Percentiles rank a stretch among this genome's conserved stretches.
Evolutionary conservation across 2,888 invertebrate genomes (phyloP).

Genomic region (Octonoba sinensis): DNA sequence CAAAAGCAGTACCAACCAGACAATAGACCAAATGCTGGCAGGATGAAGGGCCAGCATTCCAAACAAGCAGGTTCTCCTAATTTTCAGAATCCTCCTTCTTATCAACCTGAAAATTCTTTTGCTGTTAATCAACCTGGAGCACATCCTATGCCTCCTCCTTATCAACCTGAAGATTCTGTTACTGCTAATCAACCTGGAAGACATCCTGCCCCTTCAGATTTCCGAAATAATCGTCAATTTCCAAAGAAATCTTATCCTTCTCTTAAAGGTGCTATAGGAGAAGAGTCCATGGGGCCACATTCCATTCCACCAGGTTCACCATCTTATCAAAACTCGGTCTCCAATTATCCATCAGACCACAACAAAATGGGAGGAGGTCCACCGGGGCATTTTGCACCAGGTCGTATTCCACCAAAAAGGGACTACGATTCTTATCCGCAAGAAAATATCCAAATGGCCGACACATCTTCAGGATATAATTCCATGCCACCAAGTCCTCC

Average conservation of each 20-base stretch:
- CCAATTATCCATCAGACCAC: no score
- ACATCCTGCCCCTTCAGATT: neutral
- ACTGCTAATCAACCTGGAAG: slow-evolving; percentile 2
- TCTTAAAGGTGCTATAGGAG: no score
- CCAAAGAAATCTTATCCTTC: neutral
- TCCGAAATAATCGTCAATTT: slow-evolving; percentile 4
- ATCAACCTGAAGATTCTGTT: neutral
- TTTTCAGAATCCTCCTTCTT: neutral
- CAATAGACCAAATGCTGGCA: neutral
- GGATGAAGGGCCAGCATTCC: neutral
- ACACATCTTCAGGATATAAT: neutral
- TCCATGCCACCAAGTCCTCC: neutral
- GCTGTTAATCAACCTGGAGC: no score
- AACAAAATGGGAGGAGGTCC: no score
- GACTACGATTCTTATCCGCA: no score
- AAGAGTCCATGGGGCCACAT: no score
- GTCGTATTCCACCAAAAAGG: no score
- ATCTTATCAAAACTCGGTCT: no score
- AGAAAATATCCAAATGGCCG: no score
- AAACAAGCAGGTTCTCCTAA: neutral
- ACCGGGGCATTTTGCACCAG: no score
- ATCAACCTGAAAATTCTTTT: neutral
- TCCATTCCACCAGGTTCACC: no score
- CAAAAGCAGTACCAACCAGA: neutral
- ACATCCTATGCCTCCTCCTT: neutral